Evolutionary conservation across 1,140 invertebrate genomes (phyloP).

Genomic region (Nylanderia fulva): DNA sequence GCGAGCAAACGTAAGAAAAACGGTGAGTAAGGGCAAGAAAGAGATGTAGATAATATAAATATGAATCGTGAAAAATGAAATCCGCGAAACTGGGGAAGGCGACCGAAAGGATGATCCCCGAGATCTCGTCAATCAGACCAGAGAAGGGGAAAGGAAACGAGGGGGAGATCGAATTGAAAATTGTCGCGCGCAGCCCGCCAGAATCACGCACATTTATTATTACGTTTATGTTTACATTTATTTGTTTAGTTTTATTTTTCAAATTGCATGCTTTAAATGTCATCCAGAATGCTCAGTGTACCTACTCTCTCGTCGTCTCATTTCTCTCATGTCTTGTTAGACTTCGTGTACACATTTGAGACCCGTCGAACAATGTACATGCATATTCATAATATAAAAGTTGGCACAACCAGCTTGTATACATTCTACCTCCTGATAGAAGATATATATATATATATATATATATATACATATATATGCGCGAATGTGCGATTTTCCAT

Average conservation of each 20-base stretch:
- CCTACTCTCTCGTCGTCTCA: conserved; percentile 79
- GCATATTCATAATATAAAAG: conserved; percentile 43
- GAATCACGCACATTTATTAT: conserved; percentile 69
- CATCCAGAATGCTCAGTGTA: conserved; percentile 85
- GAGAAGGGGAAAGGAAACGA: background rate
- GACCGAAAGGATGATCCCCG: background rate
- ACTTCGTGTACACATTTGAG: conserved; percentile 55
- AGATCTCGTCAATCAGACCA: conserved; percentile 8
- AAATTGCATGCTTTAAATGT: conserved; percentile 86
- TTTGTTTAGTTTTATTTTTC: conserved; percentile 58
- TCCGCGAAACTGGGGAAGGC: background rate
- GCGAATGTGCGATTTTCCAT: conserved; percentile 50
- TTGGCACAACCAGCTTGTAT: conserved; percentile 49
- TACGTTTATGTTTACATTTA: conserved; percentile 51
- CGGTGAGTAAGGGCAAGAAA: conserved; percentile 7
- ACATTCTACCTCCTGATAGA: conserved; percentile 44
- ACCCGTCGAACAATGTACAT: conserved; percentile 62
- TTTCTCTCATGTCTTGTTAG: conserved; percentile 72
- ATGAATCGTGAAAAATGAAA: conserved; percentile 5
- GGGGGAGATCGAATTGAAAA: conserved; percentile 59
- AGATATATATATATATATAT: conserved; percentile 38
- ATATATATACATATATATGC: conserved; percentile 26
- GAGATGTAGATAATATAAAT: too few species aligned
- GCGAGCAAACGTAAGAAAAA: conserved; percentile 12
- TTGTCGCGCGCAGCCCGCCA: conserved; percentile 71